Base-by-base conservation (phyloP, 2,888 invertebrate genomes). In the Heliconius hortense region DNA sequence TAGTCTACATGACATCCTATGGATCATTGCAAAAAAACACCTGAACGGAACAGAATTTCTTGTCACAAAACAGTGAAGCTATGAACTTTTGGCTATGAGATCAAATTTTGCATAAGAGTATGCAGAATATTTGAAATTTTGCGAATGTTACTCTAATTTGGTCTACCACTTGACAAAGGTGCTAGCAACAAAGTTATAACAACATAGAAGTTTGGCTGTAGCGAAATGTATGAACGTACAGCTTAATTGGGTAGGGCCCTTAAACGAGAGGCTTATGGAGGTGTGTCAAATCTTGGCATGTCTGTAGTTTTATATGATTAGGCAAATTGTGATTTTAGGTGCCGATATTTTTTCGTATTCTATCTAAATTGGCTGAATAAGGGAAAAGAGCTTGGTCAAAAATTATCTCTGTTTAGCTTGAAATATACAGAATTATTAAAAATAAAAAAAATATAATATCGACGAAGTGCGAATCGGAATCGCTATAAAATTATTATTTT, bases 141-240 rank as follows among this genome's bases (percentile, higher is more conserved):
- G 39, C 39, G 13, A 5, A 15, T n/a, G 13, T 26, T 39, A 39
- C 66, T 24, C 24, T 66, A 15, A 13, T 66, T 66, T 66, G 39
- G 64, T 66, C 24, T 66, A 66, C 39, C 66, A 18, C 39, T 66
- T 26, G 39, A 39, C 66, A 66, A 66, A 66, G 66, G 64, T 66
- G 64, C n/a, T 39, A 26, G 39, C 64, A 66, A 66, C 64, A 66
- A 66, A 66, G 39, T 66, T 66, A 66, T 66, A 66, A 66, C 39
- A 43, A 66, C 39, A 39, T 66, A 24, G 39, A 66, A 43, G 39
- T 66, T 66, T 66, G 39, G 15, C 24, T 66, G 7, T 43, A 39
- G 39, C 15, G 24, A 39, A n/a, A 64, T 66, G 24, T 39, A 28
- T 31, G 66, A 66, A 66, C 39, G 43, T 66, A 66, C 39, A 39